These are phyloP conservation scores for Macrophya alboannulata DNA, from an alignment of 2,888 invertebrate genomes.

Conservation along the genomic window DNA sequence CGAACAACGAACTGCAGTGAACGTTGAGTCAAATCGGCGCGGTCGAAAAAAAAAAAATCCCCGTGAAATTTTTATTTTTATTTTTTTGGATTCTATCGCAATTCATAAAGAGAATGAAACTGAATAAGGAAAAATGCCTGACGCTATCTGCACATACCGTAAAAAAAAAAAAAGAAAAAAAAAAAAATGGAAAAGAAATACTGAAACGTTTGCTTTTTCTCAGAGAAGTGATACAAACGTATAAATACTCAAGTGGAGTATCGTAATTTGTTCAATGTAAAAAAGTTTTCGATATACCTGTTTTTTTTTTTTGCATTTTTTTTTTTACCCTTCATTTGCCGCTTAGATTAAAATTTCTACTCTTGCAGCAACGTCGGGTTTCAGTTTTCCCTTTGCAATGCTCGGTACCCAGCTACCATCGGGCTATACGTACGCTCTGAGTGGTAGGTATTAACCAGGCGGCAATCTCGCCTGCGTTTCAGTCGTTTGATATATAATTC, in stretches of 20 bases:
- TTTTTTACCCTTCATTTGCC: background rate
- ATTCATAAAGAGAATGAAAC: background rate
- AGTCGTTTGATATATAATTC: conserved; percentile 79
- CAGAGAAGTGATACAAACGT: background rate
- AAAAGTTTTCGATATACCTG: background rate
- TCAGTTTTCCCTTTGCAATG: conserved; percentile 44
- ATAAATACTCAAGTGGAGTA: background rate
- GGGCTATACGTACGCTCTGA: conserved; percentile 38
- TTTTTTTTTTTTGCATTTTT: background rate
- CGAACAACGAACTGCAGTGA: conserved; percentile 21
- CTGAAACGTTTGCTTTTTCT: background rate
- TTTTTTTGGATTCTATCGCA: background rate
- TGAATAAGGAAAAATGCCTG: background rate
- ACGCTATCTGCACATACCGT: background rate
- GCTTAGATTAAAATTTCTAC: background rate
- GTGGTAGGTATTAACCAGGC: conserved; percentile 76
- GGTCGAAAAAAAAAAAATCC: background rate
- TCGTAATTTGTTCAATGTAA: background rate
- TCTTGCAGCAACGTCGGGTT: conserved; percentile 3
- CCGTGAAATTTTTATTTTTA: background rate
- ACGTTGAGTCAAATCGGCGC: background rate
- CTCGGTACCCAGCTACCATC: conserved; percentile 2
- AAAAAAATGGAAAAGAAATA: background rate
- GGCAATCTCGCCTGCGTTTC: conserved; percentile 74
- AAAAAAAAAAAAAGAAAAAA: background rate